A percentile compares a stretch with the other conserved stretches of the same genome.
Conservation (phyloP, 2,797 vertebrate species). For the Pangasius sanitwongsei region DNA sequence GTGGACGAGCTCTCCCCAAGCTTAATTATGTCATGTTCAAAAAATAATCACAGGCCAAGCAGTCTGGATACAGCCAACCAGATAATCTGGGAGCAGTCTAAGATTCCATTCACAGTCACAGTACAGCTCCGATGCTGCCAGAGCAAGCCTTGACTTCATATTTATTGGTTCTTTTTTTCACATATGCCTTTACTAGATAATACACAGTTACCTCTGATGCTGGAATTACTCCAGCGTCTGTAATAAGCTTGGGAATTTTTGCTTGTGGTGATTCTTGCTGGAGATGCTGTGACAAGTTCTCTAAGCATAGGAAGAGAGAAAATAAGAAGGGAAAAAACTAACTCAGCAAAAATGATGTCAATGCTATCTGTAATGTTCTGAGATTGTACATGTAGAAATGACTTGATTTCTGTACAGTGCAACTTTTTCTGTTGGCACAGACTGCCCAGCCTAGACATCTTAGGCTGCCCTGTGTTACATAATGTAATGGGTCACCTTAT, state of each 20-base stretch:
- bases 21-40: slow-evolving; percentile 47
- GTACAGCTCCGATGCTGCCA: slow-evolving; percentile 7
- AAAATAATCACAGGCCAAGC: slow-evolving; percentile 50
- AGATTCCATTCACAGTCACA: neutral
- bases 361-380: neutral
- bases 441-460: neutral
- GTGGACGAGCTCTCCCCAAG: slow-evolving; percentile 51
- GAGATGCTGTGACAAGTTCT: slow-evolving; percentile 53
- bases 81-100: slow-evolving; percentile 3
- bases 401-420: neutral
- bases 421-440: neutral
- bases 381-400: neutral
- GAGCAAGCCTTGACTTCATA: neutral
- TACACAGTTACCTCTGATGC: slow-evolving; percentile 41
- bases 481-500: neutral
- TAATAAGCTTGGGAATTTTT: slow-evolving; percentile 59
- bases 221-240: slow-evolving; percentile 59
- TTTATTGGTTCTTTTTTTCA: neutral
- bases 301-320: neutral
- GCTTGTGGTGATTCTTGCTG: slow-evolving; percentile 53
- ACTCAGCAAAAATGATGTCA: neutral
- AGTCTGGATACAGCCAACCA: slow-evolving; percentile 13
- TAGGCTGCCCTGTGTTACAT: neutral
- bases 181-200: slow-evolving; percentile 41
- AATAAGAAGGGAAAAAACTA: neutral